These are phyloP conservation scores for Chromis chromis DNA, from an alignment of 2,797 vertebrate species.

Conservation along the genomic window DNA sequence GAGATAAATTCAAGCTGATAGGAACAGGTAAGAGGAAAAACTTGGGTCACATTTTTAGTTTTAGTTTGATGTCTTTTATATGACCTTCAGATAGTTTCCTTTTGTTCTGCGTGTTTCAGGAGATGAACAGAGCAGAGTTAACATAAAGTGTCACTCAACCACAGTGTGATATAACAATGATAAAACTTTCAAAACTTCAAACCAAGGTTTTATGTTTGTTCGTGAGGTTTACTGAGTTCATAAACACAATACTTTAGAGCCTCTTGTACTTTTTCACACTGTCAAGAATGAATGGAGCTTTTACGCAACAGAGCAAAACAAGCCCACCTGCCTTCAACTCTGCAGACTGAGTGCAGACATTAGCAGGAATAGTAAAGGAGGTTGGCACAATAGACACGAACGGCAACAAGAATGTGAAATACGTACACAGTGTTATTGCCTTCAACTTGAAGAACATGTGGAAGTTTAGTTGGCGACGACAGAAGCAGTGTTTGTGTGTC, in stretches of 20 bases:
- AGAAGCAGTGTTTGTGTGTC: constrained; percentile 58
- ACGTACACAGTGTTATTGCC: constrained; percentile 7
- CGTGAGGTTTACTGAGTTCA: not conserved
- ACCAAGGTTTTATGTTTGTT: too few species aligned
- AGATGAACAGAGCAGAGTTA: too few species aligned
- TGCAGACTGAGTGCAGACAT: not conserved
- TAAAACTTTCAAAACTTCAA: too few species aligned
- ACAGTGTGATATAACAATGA: too few species aligned
- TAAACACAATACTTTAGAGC: not conserved
- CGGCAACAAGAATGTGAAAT: constrained; percentile 18
- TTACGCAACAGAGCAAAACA: not conserved
- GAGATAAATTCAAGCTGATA: too few species aligned
- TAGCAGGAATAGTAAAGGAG: constrained; percentile 1
- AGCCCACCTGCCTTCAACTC: constrained; percentile 8
- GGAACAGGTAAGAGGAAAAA: too few species aligned
- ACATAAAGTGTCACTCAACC: too few species aligned
- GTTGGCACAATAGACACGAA: not conserved
- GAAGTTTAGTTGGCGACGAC: constrained; percentile 44
- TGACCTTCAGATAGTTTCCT: too few species aligned
- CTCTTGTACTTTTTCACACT: not conserved
- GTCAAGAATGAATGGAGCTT: not conserved
- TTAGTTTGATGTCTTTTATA: too few species aligned
- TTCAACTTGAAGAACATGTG: constrained; percentile 36
- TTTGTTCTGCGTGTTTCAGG: too few species aligned
- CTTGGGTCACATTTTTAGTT: too few species aligned